Conservation (phyloP, 2,888 invertebrate genomes). For the Xanthia icteritia region DNA sequence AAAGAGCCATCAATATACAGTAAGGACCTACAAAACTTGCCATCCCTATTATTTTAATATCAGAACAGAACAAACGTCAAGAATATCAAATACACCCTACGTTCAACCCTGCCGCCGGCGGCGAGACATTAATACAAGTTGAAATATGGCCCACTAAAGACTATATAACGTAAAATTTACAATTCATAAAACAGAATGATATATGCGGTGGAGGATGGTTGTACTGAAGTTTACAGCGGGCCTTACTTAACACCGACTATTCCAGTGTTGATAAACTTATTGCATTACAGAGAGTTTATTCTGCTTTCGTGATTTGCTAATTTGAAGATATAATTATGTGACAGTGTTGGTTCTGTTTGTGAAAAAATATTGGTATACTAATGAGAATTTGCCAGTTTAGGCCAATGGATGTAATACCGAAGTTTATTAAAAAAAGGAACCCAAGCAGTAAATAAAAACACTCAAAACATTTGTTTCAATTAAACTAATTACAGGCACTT, state of each 20-base stretch:
- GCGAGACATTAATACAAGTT: constrained; percentile 84
- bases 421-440: no score
- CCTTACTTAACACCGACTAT: constrained; percentile 63
- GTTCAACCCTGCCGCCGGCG: constrained; percentile 79
- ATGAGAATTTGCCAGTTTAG: neutral
- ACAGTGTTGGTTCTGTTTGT: neutral
- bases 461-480: neutral
- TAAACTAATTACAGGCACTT: no score
- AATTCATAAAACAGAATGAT: constrained; percentile 90
- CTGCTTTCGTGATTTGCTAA: constrained; percentile 1
- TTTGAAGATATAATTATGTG: neutral
- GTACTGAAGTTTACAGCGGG: constrained; percentile 68
- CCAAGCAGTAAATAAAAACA: neutral
- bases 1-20: neutral
- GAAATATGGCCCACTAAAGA: constrained; percentile 89
- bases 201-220: constrained; percentile 80
- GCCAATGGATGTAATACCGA: no score
- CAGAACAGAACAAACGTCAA: constrained; percentile 46
- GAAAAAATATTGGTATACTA: neutral
- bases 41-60: constrained; percentile 40
- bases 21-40: neutral
- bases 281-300: constrained; percentile 33
- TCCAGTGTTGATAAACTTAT: constrained; percentile 58
- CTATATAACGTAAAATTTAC: constrained; percentile 89
- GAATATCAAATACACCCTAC: constrained; percentile 56